Evolutionary conservation across 2,797 vertebrate species (phyloP).

Genomic region (Ctenopoma multispine): DNA sequence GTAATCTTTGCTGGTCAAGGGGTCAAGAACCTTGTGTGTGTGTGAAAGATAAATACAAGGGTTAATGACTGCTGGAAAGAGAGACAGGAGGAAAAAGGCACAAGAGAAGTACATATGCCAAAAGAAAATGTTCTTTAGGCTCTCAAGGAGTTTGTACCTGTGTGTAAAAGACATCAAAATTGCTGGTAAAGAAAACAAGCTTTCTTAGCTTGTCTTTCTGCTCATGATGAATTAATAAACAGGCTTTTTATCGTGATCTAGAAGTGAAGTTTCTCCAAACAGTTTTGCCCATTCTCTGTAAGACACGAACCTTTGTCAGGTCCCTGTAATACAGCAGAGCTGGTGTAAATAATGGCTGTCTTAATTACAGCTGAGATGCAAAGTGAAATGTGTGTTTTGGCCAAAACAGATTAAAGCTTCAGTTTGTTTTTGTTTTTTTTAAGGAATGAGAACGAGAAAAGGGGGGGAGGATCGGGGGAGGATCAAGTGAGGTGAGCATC

Average conservation of each 20-base stretch:
- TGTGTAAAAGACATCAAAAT: not conserved
- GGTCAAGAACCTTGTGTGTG: slow-evolving; percentile 73
- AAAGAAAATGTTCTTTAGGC: not conserved
- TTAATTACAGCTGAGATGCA: slow-evolving; percentile 56
- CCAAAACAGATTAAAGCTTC: slow-evolving; percentile 10
- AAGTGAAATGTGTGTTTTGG: slow-evolving; percentile 51
- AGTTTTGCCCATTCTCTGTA: not conserved
- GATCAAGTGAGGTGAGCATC: slow-evolving; percentile 49
- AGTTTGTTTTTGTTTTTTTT: slow-evolving; percentile 31
- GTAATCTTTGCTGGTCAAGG: slow-evolving; percentile 70
- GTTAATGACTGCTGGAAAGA: slow-evolving; percentile 72
- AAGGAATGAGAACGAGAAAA: slow-evolving; percentile 8
- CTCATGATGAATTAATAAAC: slow-evolving; percentile 39
- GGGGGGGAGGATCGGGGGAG: not conserved
- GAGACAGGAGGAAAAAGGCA: slow-evolving; percentile 31
- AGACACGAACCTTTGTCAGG: slow-evolving; percentile 24
- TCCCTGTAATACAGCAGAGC: slow-evolving; percentile 22
- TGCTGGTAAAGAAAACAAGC: not conserved
- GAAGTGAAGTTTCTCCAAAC: slow-evolving; percentile 17
- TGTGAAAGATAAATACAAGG: slow-evolving; percentile 71
- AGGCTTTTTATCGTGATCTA: slow-evolving; percentile 31
- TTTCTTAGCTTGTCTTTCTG: slow-evolving; percentile 20
- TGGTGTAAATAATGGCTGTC: slow-evolving; percentile 29
- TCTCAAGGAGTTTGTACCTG: not conserved
- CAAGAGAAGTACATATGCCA: not conserved